These are phyloP conservation scores for Tyrannus savana DNA, from an alignment of 2,113 vertebrate genomes.

Conservation along the genomic window DNA sequence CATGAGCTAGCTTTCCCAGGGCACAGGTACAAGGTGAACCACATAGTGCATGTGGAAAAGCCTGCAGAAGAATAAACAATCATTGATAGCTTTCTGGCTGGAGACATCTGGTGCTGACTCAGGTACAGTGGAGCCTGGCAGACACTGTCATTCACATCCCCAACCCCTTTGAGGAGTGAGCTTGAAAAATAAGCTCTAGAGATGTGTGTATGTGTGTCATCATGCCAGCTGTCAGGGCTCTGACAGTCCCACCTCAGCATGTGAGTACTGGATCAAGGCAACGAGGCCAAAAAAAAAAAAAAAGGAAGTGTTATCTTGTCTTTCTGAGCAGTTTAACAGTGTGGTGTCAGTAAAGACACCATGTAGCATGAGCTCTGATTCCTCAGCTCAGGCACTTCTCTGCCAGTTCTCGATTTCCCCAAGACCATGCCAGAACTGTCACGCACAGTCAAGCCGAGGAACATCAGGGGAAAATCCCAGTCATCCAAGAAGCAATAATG, in stretches of 20 bases:
- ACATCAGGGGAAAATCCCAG: slow-evolving; percentile 42
- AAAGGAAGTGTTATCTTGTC: slow-evolving; percentile 48
- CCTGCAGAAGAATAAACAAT: not conserved
- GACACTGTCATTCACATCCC: slow-evolving; percentile 38
- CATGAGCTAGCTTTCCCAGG: not conserved
- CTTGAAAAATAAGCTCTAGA: slow-evolving; percentile 46
- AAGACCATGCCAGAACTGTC: slow-evolving; percentile 49
- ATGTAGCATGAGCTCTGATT: not conserved
- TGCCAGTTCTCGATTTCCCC: slow-evolving; percentile 17
- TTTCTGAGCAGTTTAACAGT: slow-evolving; percentile 50
- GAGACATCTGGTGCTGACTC: slow-evolving; percentile 62
- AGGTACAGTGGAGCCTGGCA: slow-evolving; percentile 55
- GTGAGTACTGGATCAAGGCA: slow-evolving; percentile 52
- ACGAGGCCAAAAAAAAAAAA: slow-evolving; percentile 23
- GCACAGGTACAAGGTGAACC: not conserved
- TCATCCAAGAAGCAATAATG: slow-evolving; percentile 18
- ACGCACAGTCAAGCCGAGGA: slow-evolving; percentile 12
- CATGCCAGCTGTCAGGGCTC: slow-evolving; percentile 55
- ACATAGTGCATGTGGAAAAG: not conserved
- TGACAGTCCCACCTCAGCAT: slow-evolving; percentile 56
- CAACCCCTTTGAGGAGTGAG: slow-evolving; percentile 32
- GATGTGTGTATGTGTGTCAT: slow-evolving; percentile 32
- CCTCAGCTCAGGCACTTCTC: slow-evolving; percentile 34
- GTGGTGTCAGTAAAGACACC: slow-evolving; percentile 46
- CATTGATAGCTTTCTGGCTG: not conserved